Conservation (phyloP, 1,140 invertebrate species). For the Pygmarrhopalites habei region DNA sequence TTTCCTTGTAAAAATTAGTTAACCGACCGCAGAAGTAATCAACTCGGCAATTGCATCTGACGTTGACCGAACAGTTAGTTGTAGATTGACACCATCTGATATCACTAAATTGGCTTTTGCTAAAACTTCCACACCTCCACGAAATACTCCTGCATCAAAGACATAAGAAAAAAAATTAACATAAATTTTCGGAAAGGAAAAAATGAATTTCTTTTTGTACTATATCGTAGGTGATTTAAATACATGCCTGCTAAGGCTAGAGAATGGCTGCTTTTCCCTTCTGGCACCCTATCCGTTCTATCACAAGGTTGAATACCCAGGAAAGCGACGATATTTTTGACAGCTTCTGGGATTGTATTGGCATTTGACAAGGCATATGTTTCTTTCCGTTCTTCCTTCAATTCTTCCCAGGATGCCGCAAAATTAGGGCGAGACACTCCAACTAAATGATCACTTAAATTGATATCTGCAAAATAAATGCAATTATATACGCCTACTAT, state of each 20-base stretch:
- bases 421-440: constrained; percentile 71
- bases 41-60: constrained; percentile 65
- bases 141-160: constrained; percentile 59
- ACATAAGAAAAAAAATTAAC: not conserved
- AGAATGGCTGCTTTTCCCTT: constrained; percentile 75
- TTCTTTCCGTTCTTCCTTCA: constrained; percentile 70
- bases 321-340: constrained; percentile 77
- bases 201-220: constrained; percentile 6
- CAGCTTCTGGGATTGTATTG: constrained; percentile 73
- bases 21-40: constrained; percentile 75
- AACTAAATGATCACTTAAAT: constrained; percentile 84
- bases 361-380: constrained; percentile 79
- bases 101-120: constrained; percentile 75
- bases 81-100: constrained; percentile 66
- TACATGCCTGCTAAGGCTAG: constrained; percentile 63
- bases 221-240: not conserved
- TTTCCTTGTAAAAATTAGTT: too few species aligned
- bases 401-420: constrained; percentile 63
- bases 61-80: constrained; percentile 57
- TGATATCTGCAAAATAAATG: constrained; percentile 91
- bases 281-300: constrained; percentile 71
- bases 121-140: constrained; percentile 81
- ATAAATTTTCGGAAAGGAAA: constrained; percentile 13
- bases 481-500: constrained; percentile 49
- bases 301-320: constrained; percentile 83